These are phyloP conservation scores for Enhydra lutris DNA, from an alignment of 2,113 vertebrate genomes.

Conservation along the genomic window DNA sequence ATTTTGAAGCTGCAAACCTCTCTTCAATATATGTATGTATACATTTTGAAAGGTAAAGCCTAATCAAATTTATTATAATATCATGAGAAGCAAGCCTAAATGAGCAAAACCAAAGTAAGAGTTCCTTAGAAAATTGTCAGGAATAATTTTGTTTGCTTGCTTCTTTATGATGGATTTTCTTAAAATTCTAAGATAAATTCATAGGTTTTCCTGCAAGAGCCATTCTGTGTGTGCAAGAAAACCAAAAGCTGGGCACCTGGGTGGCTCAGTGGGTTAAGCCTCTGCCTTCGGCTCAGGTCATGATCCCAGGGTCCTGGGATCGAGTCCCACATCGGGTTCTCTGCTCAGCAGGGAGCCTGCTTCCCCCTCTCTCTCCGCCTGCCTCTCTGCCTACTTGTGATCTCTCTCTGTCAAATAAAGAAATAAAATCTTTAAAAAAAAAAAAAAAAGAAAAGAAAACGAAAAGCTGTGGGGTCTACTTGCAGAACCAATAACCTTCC, in stretches of 20 bases:
- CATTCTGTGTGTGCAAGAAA: not conserved
- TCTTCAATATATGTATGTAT: not conserved
- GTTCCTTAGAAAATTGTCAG: constrained; percentile 6
- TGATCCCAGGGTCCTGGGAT: too few relatives aligned
- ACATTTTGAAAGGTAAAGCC: not conserved
- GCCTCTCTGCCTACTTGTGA: too few relatives aligned
- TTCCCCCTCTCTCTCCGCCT: too few relatives aligned
- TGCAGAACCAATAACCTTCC: not conserved
- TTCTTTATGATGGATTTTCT: constrained; percentile 1
- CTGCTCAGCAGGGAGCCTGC: too few relatives aligned
- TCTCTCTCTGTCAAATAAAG: too few relatives aligned
- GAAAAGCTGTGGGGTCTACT: not conserved
- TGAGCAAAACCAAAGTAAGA: constrained; percentile 24
- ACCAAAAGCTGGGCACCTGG: not conserved
- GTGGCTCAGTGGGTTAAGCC: too few relatives aligned
- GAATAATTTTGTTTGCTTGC: not conserved
- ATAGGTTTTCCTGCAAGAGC: constrained; percentile 20
- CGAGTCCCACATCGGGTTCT: too few relatives aligned
- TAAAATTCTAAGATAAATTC: constrained; percentile 31
- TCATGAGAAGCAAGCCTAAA: constrained; percentile 8
- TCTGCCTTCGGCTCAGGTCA: too few relatives aligned
- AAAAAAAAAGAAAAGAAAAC: not conserved
- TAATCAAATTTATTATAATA: not conserved
- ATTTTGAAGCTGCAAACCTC: not conserved
- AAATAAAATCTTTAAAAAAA: too few relatives aligned